Percentiles rank a stretch among this genome's conserved stretches.
These are phyloP conservation scores for Erythrocercus mccallii DNA, from an alignment of 2,113 vertebrate species.

Conservation along the genomic window DNA sequence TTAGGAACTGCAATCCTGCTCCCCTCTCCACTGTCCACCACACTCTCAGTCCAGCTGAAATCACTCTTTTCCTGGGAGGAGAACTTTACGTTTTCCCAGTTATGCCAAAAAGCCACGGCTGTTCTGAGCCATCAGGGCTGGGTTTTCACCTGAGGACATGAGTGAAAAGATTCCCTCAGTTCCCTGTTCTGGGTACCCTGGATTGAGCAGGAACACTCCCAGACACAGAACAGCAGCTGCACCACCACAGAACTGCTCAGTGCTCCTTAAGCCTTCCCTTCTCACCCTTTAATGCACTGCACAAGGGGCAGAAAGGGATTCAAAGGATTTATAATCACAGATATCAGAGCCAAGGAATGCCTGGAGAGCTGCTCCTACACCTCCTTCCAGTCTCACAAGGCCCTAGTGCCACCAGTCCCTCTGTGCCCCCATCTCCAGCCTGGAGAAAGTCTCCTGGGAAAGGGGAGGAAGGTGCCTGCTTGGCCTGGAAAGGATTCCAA, in stretches of 20 bases:
- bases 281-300: not conserved
- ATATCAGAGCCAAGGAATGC: not conserved
- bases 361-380: not conserved
- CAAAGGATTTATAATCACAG: accelerated
- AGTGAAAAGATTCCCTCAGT: not conserved
- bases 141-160: not conserved
- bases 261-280: accelerated
- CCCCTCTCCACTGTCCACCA: not conserved
- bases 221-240: accelerated
- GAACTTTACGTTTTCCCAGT: not conserved
- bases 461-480: not conserved
- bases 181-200: not conserved
- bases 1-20: not conserved
- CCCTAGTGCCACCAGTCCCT: not conserved
- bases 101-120: accelerated
- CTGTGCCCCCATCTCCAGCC: not conserved
- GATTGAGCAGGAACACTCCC: not conserved
- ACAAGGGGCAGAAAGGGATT: not conserved
- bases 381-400: accelerated
- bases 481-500: not conserved
- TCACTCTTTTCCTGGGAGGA: not conserved
- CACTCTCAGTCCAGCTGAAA: not conserved
- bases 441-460: accelerated
- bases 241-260: accelerated
- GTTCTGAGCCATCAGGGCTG: accelerated